Percentiles rank a stretch among this genome's conserved stretches.
Evolutionary conservation across 2,113 vertebrate species (phyloP).

Genomic region (Micronycteris hirsuta): DNA sequence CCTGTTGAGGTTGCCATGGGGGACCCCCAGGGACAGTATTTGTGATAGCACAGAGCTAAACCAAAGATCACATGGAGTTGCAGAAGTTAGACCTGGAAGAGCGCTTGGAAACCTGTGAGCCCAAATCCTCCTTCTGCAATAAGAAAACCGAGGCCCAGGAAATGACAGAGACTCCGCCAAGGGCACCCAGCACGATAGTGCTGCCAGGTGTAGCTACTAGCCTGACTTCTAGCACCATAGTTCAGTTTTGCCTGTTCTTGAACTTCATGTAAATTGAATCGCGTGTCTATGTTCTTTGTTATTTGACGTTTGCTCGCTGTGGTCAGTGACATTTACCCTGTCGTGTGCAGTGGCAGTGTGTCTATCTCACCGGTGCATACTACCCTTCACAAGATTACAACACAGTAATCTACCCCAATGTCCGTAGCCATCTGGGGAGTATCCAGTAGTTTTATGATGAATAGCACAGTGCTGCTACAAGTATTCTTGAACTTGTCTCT

Average conservation of each 20-base stretch:
- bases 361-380: accelerated
- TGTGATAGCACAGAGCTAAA: not conserved
- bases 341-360: accelerated
- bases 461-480: accelerated
- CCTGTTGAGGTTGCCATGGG: not conserved
- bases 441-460: not conserved
- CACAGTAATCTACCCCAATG: accelerated
- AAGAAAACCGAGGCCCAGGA: not conserved
- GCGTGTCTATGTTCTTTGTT: accelerated
- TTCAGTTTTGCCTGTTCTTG: not conserved
- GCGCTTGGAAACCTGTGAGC: not conserved
- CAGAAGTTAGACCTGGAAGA: not conserved
- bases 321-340: not conserved
- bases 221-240: not conserved
- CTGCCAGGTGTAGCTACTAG: not conserved
- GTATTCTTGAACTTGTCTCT: not conserved
- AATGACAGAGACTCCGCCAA: not conserved
- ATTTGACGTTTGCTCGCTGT: no score
- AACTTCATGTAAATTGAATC: not conserved
- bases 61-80: not conserved
- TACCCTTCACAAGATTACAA: accelerated
- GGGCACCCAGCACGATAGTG: not conserved
- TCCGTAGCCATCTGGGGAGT: not conserved
- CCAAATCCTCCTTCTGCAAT: not conserved
- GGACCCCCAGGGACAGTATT: not conserved